Evolutionary conservation across 2,888 invertebrate genomes (phyloP), one percentile per base, ranked within the genome.

Genomic region (Heterodera filipjevi): DNA sequence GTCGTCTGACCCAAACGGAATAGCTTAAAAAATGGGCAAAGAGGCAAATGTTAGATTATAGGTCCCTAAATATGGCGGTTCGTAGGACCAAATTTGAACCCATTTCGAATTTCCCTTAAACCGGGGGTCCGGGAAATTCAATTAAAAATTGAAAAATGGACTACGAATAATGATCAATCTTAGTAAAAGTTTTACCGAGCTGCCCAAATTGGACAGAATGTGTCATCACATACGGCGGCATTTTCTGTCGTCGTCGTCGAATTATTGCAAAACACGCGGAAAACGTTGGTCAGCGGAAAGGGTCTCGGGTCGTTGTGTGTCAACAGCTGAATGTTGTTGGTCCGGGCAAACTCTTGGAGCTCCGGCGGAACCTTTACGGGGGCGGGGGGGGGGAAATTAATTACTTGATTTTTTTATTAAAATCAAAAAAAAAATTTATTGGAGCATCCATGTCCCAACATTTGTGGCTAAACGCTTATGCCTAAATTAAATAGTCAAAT

Each of bases 231-330:
- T 46, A 84, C 79, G 1, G 85, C 84, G 30, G 82, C 73, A 33
- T 35, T 68, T 44, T 80, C 66, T 77, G 77, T 10, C 12, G 44
- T 53, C 66, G 77, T 10, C 12, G 44, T 53, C 66, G 27, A 19
- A 14, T 32, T 16, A 32, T 81, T 80, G 79, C 86, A 86, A 78
- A 87, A 85, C 12, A 82, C 79, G 32, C 82, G 79, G 79, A 87
- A 87, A 33, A 86, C 85, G 53, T 87, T 85, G 35, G 82, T 82
- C 12, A 84, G 80, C 44, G 87, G 87, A 78, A 89, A 89, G n/a
- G 88, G 87, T 22, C 93, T 93, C 0, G 96, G 95, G 90, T 99
- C 98, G 87, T 94, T 95, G 90, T 99, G 98, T 0, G 97, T 98
- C 35, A 98, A 92, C 64, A 99, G 91, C 89, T 96, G 95, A 81